Percentiles rank a stretch among this genome's conserved stretches.
phyloP scores from a whole-genome alignment of 2,113 vertebrate species.

The Mesitornis unicolor region DNA sequence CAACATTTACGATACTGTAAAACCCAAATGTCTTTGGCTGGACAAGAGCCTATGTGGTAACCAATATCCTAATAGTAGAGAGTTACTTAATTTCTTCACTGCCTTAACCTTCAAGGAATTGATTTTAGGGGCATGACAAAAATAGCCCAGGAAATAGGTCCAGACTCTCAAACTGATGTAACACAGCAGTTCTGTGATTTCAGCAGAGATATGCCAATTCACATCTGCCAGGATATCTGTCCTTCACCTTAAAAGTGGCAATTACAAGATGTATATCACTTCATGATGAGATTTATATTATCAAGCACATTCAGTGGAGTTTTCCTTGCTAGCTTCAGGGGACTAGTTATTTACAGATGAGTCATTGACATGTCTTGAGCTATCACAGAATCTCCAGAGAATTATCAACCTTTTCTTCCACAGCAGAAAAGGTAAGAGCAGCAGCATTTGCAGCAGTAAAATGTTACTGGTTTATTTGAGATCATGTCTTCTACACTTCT shows the following conservation, averaged over 20 bases:
- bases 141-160: constrained; percentile 5
- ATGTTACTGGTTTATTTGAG: not conserved
- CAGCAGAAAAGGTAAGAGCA: constrained; percentile 37
- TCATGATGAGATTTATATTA: constrained; percentile 51
- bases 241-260: constrained; percentile 16
- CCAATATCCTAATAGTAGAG: not conserved
- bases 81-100: not conserved
- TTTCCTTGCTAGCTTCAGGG: constrained; percentile 55
- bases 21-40: not conserved
- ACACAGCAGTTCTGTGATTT: constrained; percentile 25
- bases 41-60: not conserved
- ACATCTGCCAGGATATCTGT: constrained; percentile 30
- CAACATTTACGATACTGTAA: not conserved
- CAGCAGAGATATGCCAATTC: constrained; percentile 46
- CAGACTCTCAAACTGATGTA: not conserved
- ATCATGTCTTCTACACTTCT: not conserved
- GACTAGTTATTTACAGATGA: constrained; percentile 63
- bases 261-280: constrained; percentile 5
- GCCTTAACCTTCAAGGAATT: not conserved
- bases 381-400: constrained; percentile 39
- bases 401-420: constrained; percentile 59
- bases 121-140: constrained; percentile 17
- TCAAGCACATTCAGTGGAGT: constrained; percentile 56
- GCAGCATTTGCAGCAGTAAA: not conserved
- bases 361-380: constrained; percentile 30